phyloP scores from a whole-genome alignment of 2,797 vertebrate species.

The Anas acuta region DNA sequence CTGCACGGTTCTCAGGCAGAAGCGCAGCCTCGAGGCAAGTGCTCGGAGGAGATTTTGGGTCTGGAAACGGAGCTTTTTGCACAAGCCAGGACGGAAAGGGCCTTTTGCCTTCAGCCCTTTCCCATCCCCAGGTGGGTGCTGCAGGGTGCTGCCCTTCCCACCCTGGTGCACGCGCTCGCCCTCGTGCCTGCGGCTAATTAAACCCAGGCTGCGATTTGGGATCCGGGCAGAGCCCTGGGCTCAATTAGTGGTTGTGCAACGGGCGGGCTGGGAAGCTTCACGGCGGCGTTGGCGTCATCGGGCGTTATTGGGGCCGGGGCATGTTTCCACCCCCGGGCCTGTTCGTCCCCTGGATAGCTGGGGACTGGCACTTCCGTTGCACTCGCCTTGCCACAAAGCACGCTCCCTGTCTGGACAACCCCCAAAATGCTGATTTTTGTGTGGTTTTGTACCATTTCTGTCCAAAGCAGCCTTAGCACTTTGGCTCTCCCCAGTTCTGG shows the following conservation, averaged over 20 bases:
- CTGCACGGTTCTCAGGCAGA: not conserved
- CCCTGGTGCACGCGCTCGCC: too few relatives aligned
- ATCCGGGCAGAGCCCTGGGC: not conserved
- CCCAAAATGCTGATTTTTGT: too few relatives aligned
- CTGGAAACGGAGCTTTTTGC: not conserved
- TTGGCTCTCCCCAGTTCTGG: not conserved
- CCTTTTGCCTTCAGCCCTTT: not conserved
- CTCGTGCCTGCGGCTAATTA: not conserved
- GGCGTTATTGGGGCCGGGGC: not conserved
- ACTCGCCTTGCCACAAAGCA: accelerated
- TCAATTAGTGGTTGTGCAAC: not conserved
- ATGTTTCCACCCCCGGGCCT: not conserved
- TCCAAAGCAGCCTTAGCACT: not conserved
- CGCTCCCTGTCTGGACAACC: too few relatives aligned
- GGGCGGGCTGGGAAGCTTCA: not conserved
- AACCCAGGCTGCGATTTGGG: not conserved
- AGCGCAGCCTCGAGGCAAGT: not conserved
- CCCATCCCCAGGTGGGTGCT: not conserved
- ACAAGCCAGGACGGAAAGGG: not conserved
- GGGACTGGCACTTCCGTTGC: accelerated
- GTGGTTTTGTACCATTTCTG: too few relatives aligned
- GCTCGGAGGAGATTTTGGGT: not conserved
- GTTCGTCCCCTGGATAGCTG: not conserved
- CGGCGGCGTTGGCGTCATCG: too few relatives aligned
- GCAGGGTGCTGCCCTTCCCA: too few relatives aligned